Evolutionary conservation across 1,140 invertebrate species (phyloP).

Genomic region (Lordiphosa mommai): DNA sequence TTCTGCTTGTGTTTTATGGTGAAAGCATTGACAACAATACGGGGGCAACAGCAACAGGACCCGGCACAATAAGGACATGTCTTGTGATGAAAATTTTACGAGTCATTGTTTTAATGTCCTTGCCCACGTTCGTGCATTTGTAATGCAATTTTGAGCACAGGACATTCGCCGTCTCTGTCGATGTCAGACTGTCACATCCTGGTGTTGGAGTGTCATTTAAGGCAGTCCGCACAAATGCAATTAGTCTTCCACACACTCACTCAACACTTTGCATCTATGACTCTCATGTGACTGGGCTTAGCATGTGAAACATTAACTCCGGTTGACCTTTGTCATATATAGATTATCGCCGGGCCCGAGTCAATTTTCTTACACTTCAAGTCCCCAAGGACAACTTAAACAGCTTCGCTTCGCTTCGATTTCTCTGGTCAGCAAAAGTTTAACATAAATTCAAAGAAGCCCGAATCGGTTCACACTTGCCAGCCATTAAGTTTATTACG

Average conservation of each 20-base stretch:
- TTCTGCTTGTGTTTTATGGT: conserved; percentile 55
- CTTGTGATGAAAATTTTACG: conserved; percentile 54
- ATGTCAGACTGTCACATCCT: background rate
- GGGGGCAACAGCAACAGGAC: conserved; percentile 1
- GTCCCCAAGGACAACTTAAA: conserved; percentile 56
- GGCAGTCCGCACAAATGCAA: conserved; percentile 52
- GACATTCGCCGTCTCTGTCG: conserved; percentile 18
- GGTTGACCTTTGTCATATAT: conserved; percentile 40
- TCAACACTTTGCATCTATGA: conserved; percentile 1
- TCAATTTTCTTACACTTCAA: conserved; percentile 41
- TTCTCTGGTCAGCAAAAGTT: conserved; percentile 61
- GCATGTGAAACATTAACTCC: conserved; percentile 23
- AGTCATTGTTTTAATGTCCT: conserved; percentile 67
- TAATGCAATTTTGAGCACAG: conserved; percentile 60
- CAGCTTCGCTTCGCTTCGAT: conserved; percentile 34
- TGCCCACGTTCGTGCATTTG: conserved; percentile 46
- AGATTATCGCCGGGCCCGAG: conserved; percentile 46
- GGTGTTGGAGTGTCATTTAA: conserved; percentile 25
- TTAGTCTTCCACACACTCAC: conserved; percentile 45
- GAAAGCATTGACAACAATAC: conserved; percentile 59
- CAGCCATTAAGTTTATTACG: conserved; percentile 76
- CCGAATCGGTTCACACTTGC: conserved; percentile 62
- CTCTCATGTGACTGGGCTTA: conserved; percentile 1
- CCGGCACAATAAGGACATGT: conserved; percentile 34
- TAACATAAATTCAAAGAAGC: conserved; percentile 65